A percentile compares a stretch with the other conserved stretches of the same genome.
phyloP scores from a whole-genome alignment of 2,113 vertebrate species.

The Malurus alboscapulatus region DNA sequence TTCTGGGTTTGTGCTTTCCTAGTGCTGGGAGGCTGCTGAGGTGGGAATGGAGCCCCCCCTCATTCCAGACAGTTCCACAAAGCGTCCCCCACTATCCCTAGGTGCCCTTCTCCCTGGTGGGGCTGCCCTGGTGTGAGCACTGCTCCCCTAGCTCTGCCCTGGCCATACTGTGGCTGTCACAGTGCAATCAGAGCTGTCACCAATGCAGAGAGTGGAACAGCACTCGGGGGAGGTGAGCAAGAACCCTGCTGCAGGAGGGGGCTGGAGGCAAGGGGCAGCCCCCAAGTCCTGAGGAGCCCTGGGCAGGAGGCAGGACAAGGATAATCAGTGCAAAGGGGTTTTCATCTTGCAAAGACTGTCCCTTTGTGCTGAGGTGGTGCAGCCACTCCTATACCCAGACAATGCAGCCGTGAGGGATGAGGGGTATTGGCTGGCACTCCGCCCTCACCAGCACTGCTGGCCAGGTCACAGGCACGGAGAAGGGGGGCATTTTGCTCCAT shows the following conservation, averaged over 20 bases:
- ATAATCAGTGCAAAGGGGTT: rapidly evolving
- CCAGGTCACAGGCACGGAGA: background rate
- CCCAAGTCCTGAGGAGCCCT: background rate
- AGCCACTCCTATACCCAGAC: background rate
- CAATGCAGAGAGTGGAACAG: background rate
- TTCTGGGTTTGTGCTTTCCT: conserved; percentile 22
- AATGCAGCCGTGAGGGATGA: rapidly evolving
- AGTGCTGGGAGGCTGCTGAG: background rate
- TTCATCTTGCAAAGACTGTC: background rate
- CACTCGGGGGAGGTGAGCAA: background rate
- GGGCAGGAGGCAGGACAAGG: background rate
- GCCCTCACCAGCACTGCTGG: rapidly evolving
- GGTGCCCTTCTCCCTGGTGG: background rate
- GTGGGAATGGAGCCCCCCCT: background rate
- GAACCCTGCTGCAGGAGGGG: background rate
- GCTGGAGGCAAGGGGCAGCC: rapidly evolving
- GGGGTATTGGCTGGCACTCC: background rate
- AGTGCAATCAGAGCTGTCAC: background rate
- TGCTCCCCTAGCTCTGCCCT: background rate
- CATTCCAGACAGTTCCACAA: background rate
- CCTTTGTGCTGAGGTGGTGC: background rate
- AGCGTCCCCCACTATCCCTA: background rate
- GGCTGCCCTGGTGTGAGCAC: background rate
- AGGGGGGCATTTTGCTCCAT: background rate
- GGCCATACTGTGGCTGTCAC: background rate